phyloP scores from a whole-genome alignment of 1,140 invertebrate species.

The Lasioglossum baleicum region DNA sequence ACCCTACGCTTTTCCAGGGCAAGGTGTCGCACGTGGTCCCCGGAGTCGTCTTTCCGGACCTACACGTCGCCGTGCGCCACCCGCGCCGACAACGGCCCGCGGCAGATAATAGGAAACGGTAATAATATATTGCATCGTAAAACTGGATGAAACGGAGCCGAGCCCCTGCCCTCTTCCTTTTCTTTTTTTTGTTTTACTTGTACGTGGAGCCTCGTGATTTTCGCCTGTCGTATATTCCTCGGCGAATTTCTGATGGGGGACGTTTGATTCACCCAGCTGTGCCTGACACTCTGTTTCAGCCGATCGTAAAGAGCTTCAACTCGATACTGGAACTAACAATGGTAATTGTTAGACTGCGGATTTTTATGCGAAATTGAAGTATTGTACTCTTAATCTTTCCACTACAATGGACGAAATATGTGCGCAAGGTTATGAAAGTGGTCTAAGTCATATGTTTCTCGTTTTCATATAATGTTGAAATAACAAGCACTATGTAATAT shows the following conservation, averaged over 20 bases:
- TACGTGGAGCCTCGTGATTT: background rate
- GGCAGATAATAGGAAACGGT: conserved; percentile 41
- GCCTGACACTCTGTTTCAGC: background rate
- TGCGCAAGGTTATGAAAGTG: no score
- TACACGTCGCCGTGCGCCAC: background rate
- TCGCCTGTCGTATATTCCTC: background rate
- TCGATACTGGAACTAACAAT: no score
- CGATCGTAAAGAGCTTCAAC: no score
- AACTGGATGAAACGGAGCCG: background rate
- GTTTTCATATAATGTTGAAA: no score
- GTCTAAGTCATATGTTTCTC: no score
- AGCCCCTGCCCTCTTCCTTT: no score
- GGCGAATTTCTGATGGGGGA: no score
- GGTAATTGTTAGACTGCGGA: no score
- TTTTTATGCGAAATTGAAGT: no score
- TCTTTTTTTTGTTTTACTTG: background rate
- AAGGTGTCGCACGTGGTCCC: conserved; percentile 38
- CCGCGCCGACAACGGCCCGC: background rate
- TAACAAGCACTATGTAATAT: no score
- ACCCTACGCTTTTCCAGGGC: conserved; percentile 42
- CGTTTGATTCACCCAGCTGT: background rate
- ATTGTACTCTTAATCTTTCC: no score
- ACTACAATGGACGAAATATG: no score
- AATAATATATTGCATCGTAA: conserved; percentile 40
- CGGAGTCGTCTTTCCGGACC: conserved; percentile 35